Conservation (phyloP, 1,140 invertebrate genomes). For the Drosophila triauraria region DNA sequence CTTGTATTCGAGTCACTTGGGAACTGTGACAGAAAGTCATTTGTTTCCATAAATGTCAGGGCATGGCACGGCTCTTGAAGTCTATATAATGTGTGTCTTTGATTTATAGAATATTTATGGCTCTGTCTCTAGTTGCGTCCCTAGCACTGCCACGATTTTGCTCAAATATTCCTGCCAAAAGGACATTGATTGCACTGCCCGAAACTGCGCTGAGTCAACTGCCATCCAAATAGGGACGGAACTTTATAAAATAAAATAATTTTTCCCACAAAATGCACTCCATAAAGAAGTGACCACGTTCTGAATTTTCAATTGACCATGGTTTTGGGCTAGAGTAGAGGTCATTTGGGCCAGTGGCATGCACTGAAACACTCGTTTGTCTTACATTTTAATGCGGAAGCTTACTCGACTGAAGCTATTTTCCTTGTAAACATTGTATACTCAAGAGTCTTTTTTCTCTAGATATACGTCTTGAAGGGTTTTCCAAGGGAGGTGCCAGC, state of each 20-base stretch:
- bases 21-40: constrained; percentile 66
- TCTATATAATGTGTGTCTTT: constrained; percentile 64
- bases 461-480: constrained; percentile 1
- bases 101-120: constrained; percentile 73
- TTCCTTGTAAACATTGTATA: not conserved
- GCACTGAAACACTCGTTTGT: too few relatives aligned
- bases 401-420: too few relatives aligned
- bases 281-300: too few relatives aligned
- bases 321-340: too few relatives aligned
- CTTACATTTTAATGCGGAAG: too few relatives aligned
- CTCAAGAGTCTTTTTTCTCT: not conserved
- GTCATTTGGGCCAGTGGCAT: too few relatives aligned
- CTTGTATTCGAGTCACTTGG: not conserved
- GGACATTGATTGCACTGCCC: constrained; percentile 47
- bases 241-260: not conserved
- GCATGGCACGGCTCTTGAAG: constrained; percentile 63
- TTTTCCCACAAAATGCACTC: not conserved
- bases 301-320: not conserved
- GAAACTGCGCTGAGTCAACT: constrained; percentile 2
- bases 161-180: constrained; percentile 13
- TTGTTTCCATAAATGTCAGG: constrained; percentile 76
- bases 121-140: constrained; percentile 21
- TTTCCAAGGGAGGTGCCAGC: constrained; percentile 5
- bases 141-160: constrained; percentile 34
- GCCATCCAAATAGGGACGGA: too few relatives aligned